Conservation (phyloP, 2,797 vertebrate genomes). For the Gephyroberyx darwinii region DNA sequence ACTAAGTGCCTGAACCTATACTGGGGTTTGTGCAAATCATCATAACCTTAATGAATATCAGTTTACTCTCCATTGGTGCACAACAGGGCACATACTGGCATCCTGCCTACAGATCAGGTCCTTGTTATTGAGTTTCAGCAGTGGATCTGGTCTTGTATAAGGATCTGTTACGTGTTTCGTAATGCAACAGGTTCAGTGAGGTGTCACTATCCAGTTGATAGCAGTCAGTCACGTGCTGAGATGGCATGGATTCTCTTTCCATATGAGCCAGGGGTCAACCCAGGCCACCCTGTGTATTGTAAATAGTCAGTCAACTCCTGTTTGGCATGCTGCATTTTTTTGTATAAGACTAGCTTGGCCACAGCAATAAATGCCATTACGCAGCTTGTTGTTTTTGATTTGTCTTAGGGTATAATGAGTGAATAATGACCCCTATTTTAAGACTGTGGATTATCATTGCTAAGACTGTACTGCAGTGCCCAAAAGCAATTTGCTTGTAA, state of each 20-base stretch:
- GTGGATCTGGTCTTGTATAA: conserved; percentile 30
- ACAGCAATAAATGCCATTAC: conserved; percentile 14
- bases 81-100: background rate
- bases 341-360: background rate
- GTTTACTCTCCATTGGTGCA: conserved; percentile 17
- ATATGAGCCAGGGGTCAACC: conserved; percentile 12
- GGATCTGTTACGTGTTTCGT: conserved; percentile 61
- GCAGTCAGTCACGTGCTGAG: conserved; percentile 34
- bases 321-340: conserved; percentile 15
- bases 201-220: conserved; percentile 33
- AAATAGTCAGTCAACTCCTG: background rate
- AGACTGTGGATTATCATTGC: conserved; percentile 41
- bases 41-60: background rate
- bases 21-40: background rate
- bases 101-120: conserved; percentile 30
- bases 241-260: conserved; percentile 11
- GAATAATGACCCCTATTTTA: conserved; percentile 45
- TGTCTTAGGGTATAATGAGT: conserved; percentile 36
- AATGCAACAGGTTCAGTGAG: conserved; percentile 33
- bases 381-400: conserved; percentile 29
- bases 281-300: conserved; percentile 11
- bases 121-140: conserved; percentile 62
- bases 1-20: background rate
- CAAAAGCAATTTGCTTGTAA: conserved; percentile 64
- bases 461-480: conserved; percentile 46